Base-by-base conservation (phyloP, 92 coral and sea anemone species). In the Hydrozoanthus gracilis region DNA sequence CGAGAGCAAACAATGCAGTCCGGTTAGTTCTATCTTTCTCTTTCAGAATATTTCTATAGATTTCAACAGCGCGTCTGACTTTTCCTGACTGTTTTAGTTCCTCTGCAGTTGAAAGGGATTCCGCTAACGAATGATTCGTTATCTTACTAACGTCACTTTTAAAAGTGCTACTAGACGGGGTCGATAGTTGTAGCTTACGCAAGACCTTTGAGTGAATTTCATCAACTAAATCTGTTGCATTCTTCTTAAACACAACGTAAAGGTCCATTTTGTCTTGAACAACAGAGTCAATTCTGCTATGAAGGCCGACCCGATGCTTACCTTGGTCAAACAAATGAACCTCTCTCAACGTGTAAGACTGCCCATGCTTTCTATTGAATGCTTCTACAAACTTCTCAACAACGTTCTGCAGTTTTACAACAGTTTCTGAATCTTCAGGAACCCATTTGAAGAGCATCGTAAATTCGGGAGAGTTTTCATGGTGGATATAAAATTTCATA, bases 401-500 rank as follows among this genome's bases (percentile, higher is more conserved):
- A 11, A 89, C 74, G 16, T 54, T 60, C 15, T 89, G 82, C 20
- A 85, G 55, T 76, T 85, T 89, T 58, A 68, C 86, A 7, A 51
- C 77, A 15, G 82, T 27, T 44, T 70, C 60, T 27, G 80, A 77
- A 79, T 62, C 73, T 8, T 79, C 70, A 11, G 72, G 58, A n/a
- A 60, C 39, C 89, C 85, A 89, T 71, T 79, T 89, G 15, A 78
- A 89, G 51, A 85, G 86, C 92, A 89, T 71, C 52, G 89, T 85
- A 61, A 84, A 85, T 82, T 78, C 89, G 15, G 89, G 92, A 56
- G 89, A 82, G 8, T 74, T 61, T 49, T 89, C 92, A 85, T 77
- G 87, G 50, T 89, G 89, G 71, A 89, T 48, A 72, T 84, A 89
- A 78, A 89, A 89, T 82, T 89, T 89, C 92, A 89, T 89, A 44